These are phyloP conservation scores for Conopomorpha cramerella DNA, from an alignment of 1,140 invertebrate species.

Conservation along the genomic window DNA sequence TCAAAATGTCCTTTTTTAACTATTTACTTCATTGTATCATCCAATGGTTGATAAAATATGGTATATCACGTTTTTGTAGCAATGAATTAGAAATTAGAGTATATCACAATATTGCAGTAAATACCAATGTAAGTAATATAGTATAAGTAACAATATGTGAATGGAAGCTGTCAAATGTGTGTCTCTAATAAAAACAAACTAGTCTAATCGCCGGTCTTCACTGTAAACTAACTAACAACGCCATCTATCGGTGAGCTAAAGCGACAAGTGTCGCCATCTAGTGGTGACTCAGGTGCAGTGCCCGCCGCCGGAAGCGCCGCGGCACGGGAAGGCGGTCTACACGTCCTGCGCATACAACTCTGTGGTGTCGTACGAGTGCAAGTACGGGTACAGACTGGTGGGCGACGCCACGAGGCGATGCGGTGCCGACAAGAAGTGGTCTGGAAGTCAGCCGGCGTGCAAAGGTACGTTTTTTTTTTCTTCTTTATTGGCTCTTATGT, in stretches of 20 bases:
- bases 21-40: no score
- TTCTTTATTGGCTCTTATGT: no score
- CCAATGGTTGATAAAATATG: no score
- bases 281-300: slow-evolving; percentile 90
- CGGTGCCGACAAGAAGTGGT: slow-evolving; percentile 92
- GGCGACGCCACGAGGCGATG: slow-evolving; percentile 87
- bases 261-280: slow-evolving; percentile 54
- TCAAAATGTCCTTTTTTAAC: no score
- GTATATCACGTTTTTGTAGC: no score
- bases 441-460: slow-evolving; percentile 83
- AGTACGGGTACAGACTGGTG: slow-evolving; percentile 87
- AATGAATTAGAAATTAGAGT: no score
- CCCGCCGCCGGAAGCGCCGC: slow-evolving; percentile 81
- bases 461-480: slow-evolving; percentile 75
- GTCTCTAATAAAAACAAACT: no score
- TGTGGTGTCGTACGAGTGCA: slow-evolving; percentile 91
- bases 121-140: no score
- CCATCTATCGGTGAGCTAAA: slow-evolving; percentile 30
- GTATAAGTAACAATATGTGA: no score
- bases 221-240: slow-evolving; percentile 11
- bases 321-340: slow-evolving; percentile 89
- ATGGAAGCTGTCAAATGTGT: no score
- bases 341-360: slow-evolving; percentile 94
- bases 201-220: no score
- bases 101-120: no score